Evolutionary conservation across 1,140 invertebrate genomes (phyloP).

Genomic region (Solen grandis): DNA sequence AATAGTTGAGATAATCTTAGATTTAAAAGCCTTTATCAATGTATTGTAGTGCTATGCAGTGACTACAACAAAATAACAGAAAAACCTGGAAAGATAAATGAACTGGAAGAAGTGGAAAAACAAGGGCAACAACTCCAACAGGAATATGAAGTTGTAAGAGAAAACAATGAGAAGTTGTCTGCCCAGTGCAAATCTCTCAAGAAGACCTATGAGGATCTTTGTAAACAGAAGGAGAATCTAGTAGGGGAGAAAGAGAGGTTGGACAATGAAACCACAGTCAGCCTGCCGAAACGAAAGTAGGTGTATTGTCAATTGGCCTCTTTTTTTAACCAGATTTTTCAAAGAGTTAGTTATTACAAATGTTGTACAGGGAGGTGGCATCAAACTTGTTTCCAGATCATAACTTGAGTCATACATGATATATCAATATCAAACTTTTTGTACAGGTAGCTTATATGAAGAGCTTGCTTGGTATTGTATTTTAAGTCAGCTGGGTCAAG

Average conservation of each 20-base stretch:
- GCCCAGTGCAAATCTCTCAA: neutral
- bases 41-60: conserved; percentile 1
- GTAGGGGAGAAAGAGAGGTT: conserved; percentile 24
- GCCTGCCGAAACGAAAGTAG: conserved; percentile 34
- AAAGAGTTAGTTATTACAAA: too few species aligned
- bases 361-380: too few species aligned
- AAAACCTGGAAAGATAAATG: neutral
- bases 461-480: too few species aligned
- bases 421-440: too few species aligned
- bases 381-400: too few species aligned
- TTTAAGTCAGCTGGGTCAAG: too few species aligned
- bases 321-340: too few species aligned
- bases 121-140: conserved; percentile 39
- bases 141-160: conserved; percentile 11
- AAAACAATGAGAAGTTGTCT: conserved; percentile 34
- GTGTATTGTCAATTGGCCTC: too few species aligned
- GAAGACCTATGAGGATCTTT: neutral
- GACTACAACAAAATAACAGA: conserved; percentile 1
- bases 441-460: too few species aligned
- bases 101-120: conserved; percentile 14
- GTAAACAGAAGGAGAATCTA: conserved; percentile 3
- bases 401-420: too few species aligned
- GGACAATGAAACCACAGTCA: conserved; percentile 28
- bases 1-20: too few species aligned
- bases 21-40: too few species aligned